Base-by-base conservation (phyloP, 2,797 vertebrate species). In the Ceryle rudis region DNA sequence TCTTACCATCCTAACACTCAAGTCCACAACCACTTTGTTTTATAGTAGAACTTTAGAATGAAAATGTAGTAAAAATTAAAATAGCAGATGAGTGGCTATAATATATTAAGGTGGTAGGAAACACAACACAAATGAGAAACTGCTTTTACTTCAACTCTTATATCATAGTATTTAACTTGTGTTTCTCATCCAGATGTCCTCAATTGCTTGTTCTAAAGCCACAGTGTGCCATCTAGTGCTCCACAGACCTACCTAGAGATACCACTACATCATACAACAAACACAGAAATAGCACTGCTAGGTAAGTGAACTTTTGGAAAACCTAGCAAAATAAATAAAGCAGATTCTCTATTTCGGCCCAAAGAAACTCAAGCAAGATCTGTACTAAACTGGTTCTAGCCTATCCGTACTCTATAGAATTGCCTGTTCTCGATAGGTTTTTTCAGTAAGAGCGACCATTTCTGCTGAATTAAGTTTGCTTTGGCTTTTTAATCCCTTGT, bases 171-270 rank as follows among this genome's bases (percentile, higher is more conserved):
- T 89, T 91, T 71, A 78, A 67, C 26, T 71, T 61, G 22, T 19
- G 29, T 74, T 92, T 64, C 86, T 71, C 81, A 77, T 82, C 20
- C 35, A 89, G 29, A 61, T 64, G 39, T 66, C 41, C 55, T 84
- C 62, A 87, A 29, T 0, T 51, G 46, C 75, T 89, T 64, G 18
- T 95, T 87, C 70, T 44, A 78, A 97, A 97, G 97, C 81, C 31
- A 17, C 81, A 97, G 95, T 96, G 93, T 97, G 98, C 97, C 98
- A 97, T 28, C 98, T 98, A 98, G 97, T 93, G 98, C 81, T 92
- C 17, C 69, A 77, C 19, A 49, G 51, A 89, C 71, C 66, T 61
- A 65, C 65, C 89, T 35, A 72, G 62, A 74, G 28, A 35, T 42
- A 90, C 0, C 3, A 31, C 9, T 35, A 49, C 2, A 11, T 10